Evolutionary conservation across 1,140 invertebrate species (phyloP).

Genomic region (Limonius californicus): DNA sequence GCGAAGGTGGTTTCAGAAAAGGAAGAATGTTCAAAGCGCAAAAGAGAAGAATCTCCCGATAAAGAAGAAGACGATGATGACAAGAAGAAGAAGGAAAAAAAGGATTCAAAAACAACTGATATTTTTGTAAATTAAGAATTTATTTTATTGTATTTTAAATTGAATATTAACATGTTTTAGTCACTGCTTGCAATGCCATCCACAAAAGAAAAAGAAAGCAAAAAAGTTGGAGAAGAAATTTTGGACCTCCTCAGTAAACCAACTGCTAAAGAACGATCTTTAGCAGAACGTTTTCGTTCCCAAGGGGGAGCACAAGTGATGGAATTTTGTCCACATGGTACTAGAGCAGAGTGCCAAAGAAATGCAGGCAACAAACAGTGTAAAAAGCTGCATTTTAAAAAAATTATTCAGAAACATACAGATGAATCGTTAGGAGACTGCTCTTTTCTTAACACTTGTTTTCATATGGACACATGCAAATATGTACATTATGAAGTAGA

Average conservation of each 20-base stretch:
- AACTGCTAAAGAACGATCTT: conserved; percentile 90
- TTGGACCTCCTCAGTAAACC: conserved; percentile 90
- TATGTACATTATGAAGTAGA: conserved; percentile 95
- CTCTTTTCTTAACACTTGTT: conserved; percentile 97
- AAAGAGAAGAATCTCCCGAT: conserved; percentile 41
- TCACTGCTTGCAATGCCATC: conserved; percentile 90
- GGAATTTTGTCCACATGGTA: conserved; percentile 96
- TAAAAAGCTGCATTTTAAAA: conserved; percentile 92
- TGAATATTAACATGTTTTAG: conserved; percentile 49
- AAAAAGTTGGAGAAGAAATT: conserved; percentile 94
- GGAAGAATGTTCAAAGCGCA: conserved; percentile 50
- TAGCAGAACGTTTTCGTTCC: conserved; percentile 92
- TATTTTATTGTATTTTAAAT: conserved; percentile 34
- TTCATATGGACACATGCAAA: conserved; percentile 98
- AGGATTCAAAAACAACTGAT: conserved; percentile 53
- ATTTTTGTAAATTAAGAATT: conserved; percentile 58
- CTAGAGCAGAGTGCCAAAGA: conserved; percentile 82
- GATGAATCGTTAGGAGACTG: conserved; percentile 95
- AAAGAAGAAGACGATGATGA: conserved; percentile 40
- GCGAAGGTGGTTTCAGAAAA: conserved; percentile 40
- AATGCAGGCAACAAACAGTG: conserved; percentile 60
- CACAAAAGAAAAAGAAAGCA: conserved; percentile 91
- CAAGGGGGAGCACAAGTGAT: conserved; percentile 91
- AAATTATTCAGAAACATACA: conserved; percentile 95
- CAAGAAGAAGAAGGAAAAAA: conserved; percentile 46